Evolutionary conservation across 2,888 invertebrate genomes (phyloP), one percentile per base, ranked within the genome.

Genomic region (Dasysyrphus albostriatus): DNA sequence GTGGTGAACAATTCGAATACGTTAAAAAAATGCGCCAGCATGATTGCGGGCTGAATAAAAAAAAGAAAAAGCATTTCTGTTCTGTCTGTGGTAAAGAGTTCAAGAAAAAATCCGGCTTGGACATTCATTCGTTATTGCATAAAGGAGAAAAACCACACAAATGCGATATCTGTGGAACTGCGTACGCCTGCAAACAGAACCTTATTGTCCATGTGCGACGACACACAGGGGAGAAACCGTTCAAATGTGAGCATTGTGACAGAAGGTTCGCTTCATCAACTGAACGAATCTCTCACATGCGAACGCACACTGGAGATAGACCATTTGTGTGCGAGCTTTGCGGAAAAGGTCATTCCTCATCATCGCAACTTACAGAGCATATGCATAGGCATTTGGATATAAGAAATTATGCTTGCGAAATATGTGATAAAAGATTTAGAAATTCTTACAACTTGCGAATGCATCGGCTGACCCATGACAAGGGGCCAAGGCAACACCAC

Each of bases 311-410:
- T 12, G 87, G 85, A 3, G 85, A 87, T 49, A 78, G 88, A 4
- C 88, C 88, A 0, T 88, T 74, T 70, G 74, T 88, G 3, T 89
- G 89, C 42, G 87, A 87, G 16, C 29, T 88, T n/a, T 89, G 89
- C 37, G 88, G 88, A 3, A 81, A 78, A 14, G 87, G 70, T 0
- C 84, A 88, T 54, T 61, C 88, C 0, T 87, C 83, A 0, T 83
- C 85, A 3, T 88, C 88, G 0, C 85, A 88, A 69, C 74, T 89
- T 7, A 65, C 69, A 1, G 87, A 83, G 8, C 89, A 89, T 51
- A 81, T 82, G 67, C 74, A 70, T 49, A 58, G 83, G 5, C 89
- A 89, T 65, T 74, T 73, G 16, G 76, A 89, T 56, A 84, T 79
- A 14, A 14, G 88, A 9, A 75, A 83, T 10, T 69, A 88, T 58